A percentile compares a stretch with the other conserved stretches of the same genome.
These are phyloP conservation scores for Petrocephalus zakoni DNA, from an alignment of 2,113 vertebrate genomes.

Conservation along the genomic window DNA sequence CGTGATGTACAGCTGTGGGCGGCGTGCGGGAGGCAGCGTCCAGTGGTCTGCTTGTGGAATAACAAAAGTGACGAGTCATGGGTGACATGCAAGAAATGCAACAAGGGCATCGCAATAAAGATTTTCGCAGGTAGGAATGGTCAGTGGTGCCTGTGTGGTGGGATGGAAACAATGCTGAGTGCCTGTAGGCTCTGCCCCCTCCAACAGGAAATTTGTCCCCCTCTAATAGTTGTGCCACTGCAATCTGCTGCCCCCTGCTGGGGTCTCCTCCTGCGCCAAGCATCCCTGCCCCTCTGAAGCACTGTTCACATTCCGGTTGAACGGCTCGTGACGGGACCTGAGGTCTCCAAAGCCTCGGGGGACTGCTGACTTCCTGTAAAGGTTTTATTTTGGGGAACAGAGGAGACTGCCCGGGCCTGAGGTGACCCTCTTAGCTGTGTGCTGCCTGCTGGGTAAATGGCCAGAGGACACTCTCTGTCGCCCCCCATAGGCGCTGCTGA, in stretches of 20 bases:
- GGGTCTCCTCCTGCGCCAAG: not conserved
- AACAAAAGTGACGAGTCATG: not conserved
- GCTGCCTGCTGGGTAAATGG: not conserved
- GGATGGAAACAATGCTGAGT: not conserved
- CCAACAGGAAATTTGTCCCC: not conserved
- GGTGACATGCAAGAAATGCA: not conserved
- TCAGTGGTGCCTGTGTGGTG: not conserved
- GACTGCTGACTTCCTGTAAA: not conserved
- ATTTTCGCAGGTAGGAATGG: not conserved
- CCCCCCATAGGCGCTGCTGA: not conserved
- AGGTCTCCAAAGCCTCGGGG: not conserved
- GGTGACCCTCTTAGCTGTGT: not conserved
- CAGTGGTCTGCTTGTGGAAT: not conserved
- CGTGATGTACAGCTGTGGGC: not conserved
- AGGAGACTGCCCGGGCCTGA: not conserved
- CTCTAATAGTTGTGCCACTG: not conserved
- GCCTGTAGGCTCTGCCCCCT: not conserved
- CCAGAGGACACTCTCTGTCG: not conserved
- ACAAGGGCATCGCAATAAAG: not conserved
- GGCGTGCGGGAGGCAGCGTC: not conserved
- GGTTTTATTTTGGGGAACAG: not conserved
- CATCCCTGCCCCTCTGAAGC: not conserved
- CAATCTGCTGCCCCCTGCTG: not conserved
- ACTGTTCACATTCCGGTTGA: not conserved
- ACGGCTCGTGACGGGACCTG: not conserved